A percentile compares a stretch with the other conserved stretches of the same genome.
Conservation (phyloP, 2,797 vertebrate species). For the Synanceia verrucosa region DNA sequence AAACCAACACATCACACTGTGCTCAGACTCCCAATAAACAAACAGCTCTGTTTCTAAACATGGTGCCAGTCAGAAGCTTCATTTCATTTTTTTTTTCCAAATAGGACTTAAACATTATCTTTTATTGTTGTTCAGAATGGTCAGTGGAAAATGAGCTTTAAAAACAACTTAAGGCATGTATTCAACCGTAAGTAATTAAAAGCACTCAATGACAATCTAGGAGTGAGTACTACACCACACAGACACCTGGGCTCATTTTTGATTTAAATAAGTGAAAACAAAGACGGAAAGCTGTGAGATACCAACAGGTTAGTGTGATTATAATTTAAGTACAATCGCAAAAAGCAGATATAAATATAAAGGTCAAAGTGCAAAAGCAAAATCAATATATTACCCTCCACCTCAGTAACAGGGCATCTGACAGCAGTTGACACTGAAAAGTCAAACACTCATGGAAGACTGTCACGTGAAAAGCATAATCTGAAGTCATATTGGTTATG, state of each 20-base stretch:
- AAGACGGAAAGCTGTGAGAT: conserved; percentile 1
- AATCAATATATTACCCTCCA: not conserved
- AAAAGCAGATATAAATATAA: conserved; percentile 11
- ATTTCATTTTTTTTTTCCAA: too few relatives aligned
- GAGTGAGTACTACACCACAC: not conserved
- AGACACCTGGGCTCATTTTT: not conserved
- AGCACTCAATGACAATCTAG: conserved; percentile 4
- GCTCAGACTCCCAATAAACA: conserved; percentile 80
- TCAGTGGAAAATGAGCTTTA: conserved; percentile 35
- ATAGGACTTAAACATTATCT: conserved; percentile 1
- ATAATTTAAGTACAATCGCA: conserved; percentile 40
- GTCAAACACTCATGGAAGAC: conserved; percentile 58
- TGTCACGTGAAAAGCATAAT: conserved; percentile 13
- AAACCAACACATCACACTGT: conserved; percentile 79
- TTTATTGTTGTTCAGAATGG: conserved; percentile 55
- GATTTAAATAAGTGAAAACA: conserved; percentile 29
- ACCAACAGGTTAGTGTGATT: not conserved
- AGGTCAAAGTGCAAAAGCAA: conserved; percentile 49
- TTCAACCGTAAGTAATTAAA: conserved; percentile 30
- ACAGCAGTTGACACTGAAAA: conserved; percentile 22
- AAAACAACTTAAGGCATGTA: conserved; percentile 55
- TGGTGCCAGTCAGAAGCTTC: conserved; percentile 16
- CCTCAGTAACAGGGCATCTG: conserved; percentile 24
- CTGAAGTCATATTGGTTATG: not conserved
- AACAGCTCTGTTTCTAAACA: conserved; percentile 78